A percentile compares a stretch with the other conserved stretches of the same genome.
Conservation (phyloP, 1,140 invertebrate genomes). For the Drosophila triauraria region DNA sequence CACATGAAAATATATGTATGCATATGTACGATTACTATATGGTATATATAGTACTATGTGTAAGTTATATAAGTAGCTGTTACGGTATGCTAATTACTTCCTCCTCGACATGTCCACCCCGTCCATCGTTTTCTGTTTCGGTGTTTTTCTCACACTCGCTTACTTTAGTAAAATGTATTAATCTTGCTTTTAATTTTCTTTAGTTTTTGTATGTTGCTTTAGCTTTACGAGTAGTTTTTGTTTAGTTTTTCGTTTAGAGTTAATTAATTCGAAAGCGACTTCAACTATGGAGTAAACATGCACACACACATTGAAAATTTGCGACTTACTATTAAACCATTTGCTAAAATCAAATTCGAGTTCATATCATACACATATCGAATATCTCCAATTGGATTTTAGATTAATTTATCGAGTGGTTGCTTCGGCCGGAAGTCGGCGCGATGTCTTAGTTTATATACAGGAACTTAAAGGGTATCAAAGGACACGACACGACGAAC, state of each 20-base stretch:
- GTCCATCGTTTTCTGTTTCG: neutral
- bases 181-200: slow-evolving; percentile 28
- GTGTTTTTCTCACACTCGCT: slow-evolving; percentile 25
- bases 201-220: slow-evolving; percentile 44
- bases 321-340: slow-evolving; percentile 42
- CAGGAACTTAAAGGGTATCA: slow-evolving; percentile 79
- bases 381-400: slow-evolving; percentile 15
- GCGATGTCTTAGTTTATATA: slow-evolving; percentile 77
- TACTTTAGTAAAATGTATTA: slow-evolving; percentile 57
- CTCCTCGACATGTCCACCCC: slow-evolving; percentile 42
- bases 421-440: slow-evolving; percentile 36
- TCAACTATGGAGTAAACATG: slow-evolving; percentile 73
- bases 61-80: slow-evolving; percentile 70
- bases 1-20: slow-evolving; percentile 71
- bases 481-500: slow-evolving; percentile 81
- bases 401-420: slow-evolving; percentile 38
- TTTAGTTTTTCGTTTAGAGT: slow-evolving; percentile 35
- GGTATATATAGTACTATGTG: slow-evolving; percentile 40
- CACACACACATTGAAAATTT: slow-evolving; percentile 63
- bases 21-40: slow-evolving; percentile 60
- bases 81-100: slow-evolving; percentile 74
- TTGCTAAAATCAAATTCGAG: slow-evolving; percentile 63
- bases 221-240: slow-evolving; percentile 46
- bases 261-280: slow-evolving; percentile 68
- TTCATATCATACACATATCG: slow-evolving; percentile 42